Percentiles rank a stretch among this genome's conserved stretches.
phyloP scores from a whole-genome alignment of 2,797 vertebrate species.

The Peromyscus attwateri region DNA sequence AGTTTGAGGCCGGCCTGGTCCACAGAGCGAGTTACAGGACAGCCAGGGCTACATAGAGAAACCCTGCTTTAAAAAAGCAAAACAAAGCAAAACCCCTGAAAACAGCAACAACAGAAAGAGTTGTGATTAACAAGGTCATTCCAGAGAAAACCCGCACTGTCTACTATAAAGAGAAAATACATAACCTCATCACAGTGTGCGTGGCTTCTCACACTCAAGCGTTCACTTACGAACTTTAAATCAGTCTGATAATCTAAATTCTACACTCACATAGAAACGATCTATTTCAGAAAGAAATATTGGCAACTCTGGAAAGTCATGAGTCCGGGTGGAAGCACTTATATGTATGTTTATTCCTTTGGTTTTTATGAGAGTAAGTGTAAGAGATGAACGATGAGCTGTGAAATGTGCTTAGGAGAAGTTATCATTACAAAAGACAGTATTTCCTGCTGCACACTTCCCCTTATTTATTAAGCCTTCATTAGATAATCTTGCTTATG shows the following conservation, averaged over 20 bases:
- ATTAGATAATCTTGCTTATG: conserved; percentile 85
- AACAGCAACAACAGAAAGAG: background rate
- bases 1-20: background rate
- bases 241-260: conserved; percentile 70
- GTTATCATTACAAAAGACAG: conserved; percentile 72
- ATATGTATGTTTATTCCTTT: conserved; percentile 18
- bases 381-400: conserved; percentile 68
- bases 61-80: background rate
- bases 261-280: conserved; percentile 49
- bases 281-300: conserved; percentile 74
- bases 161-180: conserved; percentile 68
- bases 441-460: conserved; percentile 73
- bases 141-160: conserved; percentile 67
- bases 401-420: conserved; percentile 72
- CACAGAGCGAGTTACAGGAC: background rate
- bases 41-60: background rate
- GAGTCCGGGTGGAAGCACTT: background rate
- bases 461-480: conserved; percentile 87
- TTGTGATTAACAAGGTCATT: conserved; percentile 77
- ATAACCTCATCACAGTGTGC: background rate
- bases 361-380: conserved; percentile 74
- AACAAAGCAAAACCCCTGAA: background rate
- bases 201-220: conserved; percentile 65
- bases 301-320: conserved; percentile 47
- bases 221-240: conserved; percentile 74